phyloP scores from a whole-genome alignment of 1,140 invertebrate genomes.

The Drosophila guanche region DNA sequence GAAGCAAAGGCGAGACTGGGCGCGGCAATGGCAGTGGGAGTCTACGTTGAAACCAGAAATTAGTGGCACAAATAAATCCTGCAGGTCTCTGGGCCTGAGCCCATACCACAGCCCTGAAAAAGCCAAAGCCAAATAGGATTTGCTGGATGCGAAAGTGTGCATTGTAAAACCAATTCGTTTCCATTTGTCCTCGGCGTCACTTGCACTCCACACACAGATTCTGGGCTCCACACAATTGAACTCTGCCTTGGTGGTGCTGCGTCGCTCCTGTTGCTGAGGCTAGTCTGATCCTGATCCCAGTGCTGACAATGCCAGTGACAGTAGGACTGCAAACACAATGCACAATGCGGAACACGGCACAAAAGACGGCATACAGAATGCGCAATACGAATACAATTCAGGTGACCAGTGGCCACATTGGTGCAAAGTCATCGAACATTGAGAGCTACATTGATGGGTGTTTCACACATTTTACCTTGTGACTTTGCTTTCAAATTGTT shows the following conservation, averaged over 20 bases:
- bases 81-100: slow-evolving; percentile 21
- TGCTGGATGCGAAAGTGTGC: slow-evolving; percentile 45
- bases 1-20: neutral
- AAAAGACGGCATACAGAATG: slow-evolving; percentile 40
- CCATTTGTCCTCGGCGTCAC: slow-evolving; percentile 55
- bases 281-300: slow-evolving; percentile 30
- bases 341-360: slow-evolving; percentile 42
- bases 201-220: slow-evolving; percentile 30
- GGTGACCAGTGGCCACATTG: slow-evolving; percentile 30
- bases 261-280: slow-evolving; percentile 4
- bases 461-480: neutral
- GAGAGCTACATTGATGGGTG: neutral
- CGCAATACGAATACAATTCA: slow-evolving; percentile 48
- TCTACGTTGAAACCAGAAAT: slow-evolving; percentile 28
- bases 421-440: slow-evolving; percentile 10
- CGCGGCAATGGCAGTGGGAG: neutral
- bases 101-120: slow-evolving; percentile 2
- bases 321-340: slow-evolving; percentile 60
- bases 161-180: slow-evolving; percentile 74
- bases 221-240: slow-evolving; percentile 42
- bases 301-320: slow-evolving; percentile 73
- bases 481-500: neutral
- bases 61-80: slow-evolving; percentile 39
- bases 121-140: slow-evolving; percentile 49
- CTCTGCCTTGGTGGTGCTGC: slow-evolving; percentile 35